phyloP scores from a whole-genome alignment of 2,797 vertebrate species.

The Allochrocebus solatus region DNA sequence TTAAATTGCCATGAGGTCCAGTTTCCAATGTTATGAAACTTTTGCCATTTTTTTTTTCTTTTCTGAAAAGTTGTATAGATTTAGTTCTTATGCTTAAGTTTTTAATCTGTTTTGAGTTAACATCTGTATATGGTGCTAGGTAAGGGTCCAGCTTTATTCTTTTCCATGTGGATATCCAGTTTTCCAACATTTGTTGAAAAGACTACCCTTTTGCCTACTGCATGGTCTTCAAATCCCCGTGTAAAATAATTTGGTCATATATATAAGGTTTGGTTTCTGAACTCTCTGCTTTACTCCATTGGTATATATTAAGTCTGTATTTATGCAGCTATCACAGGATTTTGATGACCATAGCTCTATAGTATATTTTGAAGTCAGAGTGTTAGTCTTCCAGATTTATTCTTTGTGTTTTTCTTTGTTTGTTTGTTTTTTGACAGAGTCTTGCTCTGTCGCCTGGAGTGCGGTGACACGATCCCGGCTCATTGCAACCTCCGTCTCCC shows the following conservation, averaged over 20 bases:
- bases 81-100: neutral
- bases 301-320: neutral
- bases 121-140: neutral
- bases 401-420: too few relatives aligned
- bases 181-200: neutral
- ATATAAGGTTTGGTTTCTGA: neutral
- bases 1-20: neutral
- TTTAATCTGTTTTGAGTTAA: neutral
- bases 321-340: neutral
- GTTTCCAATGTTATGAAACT: neutral
- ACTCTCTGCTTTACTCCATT: neutral
- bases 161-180: neutral
- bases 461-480: accelerated
- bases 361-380: neutral
- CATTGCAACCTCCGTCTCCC: too few relatives aligned
- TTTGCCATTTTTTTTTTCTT: neutral
- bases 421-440: too few relatives aligned
- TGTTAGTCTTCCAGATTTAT: neutral
- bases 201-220: neutral
- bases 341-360: neutral
- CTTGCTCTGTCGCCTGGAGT: neutral
- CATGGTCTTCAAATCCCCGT: neutral
- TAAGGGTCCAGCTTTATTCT: neutral
- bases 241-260: neutral
- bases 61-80: neutral